phyloP scores from a whole-genome alignment of 2,888 invertebrate species.

The Dynastes hyllus region DNA sequence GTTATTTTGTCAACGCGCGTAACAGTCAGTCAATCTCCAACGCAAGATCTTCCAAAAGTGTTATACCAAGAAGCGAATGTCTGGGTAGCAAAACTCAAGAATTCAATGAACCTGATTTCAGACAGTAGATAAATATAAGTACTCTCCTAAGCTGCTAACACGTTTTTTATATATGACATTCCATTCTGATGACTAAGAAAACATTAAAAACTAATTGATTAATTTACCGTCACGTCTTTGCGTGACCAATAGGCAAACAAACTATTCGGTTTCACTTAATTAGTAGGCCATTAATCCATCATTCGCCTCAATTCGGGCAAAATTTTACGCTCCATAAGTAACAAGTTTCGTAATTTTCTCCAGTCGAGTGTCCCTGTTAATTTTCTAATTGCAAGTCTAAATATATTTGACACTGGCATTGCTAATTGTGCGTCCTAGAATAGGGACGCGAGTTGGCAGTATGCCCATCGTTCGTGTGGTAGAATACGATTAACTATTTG shows the following conservation, averaged over 20 bases:
- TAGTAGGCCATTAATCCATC: not conserved
- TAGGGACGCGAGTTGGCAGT: slow-evolving; percentile 42
- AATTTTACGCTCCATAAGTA: slow-evolving; percentile 22
- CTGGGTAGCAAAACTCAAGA: too few species aligned
- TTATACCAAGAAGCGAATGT: too few species aligned
- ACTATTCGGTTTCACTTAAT: slow-evolving; percentile 15
- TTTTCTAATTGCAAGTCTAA: slow-evolving; percentile 45
- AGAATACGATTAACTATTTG: slow-evolving; percentile 18
- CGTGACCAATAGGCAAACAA: not conserved
- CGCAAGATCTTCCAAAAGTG: too few species aligned
- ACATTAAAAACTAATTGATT: not conserved
- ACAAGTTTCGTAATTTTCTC: slow-evolving; percentile 28
- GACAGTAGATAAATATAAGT: too few species aligned
- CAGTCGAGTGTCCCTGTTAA: not conserved
- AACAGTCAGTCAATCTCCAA: too few species aligned
- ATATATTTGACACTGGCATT: slow-evolving; percentile 52
- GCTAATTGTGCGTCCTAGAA: slow-evolving; percentile 50
- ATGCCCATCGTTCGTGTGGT: slow-evolving; percentile 26
- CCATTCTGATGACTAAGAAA: not conserved
- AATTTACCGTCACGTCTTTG: slow-evolving; percentile 10
- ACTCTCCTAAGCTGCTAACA: not conserved
- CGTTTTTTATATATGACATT: slow-evolving; percentile 14
- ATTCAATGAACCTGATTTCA: too few species aligned
- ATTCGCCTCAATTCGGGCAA: slow-evolving; percentile 9
- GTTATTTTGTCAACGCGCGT: too few species aligned